phyloP scores from a whole-genome alignment of 2,888 invertebrate genomes.

The Conomelus anceps region DNA sequence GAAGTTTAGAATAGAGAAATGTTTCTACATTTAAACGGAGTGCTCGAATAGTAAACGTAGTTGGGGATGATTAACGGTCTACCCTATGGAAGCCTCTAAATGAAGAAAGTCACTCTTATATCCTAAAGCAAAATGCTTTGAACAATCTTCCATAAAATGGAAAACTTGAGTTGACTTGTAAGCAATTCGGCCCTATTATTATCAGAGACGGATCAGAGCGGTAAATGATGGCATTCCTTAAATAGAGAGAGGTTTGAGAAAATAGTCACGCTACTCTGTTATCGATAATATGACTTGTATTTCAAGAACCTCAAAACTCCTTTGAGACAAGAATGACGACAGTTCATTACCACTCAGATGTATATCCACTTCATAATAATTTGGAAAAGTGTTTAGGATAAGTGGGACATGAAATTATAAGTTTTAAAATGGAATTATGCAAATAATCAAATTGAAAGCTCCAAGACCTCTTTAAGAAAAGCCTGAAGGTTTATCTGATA shows the following conservation, averaged over 20 bases:
- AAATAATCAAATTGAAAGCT: too few relatives aligned
- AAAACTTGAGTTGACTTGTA: not conserved
- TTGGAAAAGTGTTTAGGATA: too few relatives aligned
- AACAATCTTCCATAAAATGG: not conserved
- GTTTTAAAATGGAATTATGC: too few relatives aligned
- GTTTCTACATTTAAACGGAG: not conserved
- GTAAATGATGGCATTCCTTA: not conserved
- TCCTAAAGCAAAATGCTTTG: not conserved
- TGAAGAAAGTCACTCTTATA: not conserved
- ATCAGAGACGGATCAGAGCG: not conserved
- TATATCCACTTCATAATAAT: too few relatives aligned
- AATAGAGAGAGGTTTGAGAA: not conserved
- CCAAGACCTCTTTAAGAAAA: too few relatives aligned
- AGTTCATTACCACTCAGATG: too few relatives aligned
- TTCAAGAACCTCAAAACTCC: not conserved
- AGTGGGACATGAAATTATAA: too few relatives aligned
- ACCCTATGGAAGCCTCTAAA: too few relatives aligned
- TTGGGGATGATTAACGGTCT: not conserved
- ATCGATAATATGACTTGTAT: not conserved
- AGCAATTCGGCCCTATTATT: not conserved
- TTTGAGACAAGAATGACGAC: not conserved
- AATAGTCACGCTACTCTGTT: not conserved
- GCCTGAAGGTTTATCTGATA: too few relatives aligned
- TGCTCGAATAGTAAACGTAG: not conserved
- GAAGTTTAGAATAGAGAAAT: too few relatives aligned